Conservation (phyloP, 2,113 vertebrate species). For the Cyanocitta stelleri region DNA sequence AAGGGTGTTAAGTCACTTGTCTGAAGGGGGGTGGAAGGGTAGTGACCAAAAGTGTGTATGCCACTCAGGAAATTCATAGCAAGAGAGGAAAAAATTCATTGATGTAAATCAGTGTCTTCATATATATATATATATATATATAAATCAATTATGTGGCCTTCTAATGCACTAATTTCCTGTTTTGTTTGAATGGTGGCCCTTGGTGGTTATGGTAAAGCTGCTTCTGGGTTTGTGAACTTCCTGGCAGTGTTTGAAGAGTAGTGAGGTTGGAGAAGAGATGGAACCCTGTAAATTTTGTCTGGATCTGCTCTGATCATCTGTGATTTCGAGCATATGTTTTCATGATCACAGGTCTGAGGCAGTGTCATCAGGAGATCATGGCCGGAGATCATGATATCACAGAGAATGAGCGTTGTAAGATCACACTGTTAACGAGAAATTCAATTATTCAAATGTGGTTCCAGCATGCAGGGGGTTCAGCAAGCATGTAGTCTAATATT, state of each 20-base stretch:
- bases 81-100: background rate
- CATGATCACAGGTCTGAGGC: background rate
- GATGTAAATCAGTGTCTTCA: slow-evolving; percentile 14
- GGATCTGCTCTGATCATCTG: background rate
- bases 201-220: background rate
- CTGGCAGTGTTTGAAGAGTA: background rate
- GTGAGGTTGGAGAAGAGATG: background rate
- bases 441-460: background rate
- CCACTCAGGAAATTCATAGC: background rate
- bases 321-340: background rate
- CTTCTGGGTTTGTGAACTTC: background rate
- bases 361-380: background rate
- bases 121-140: background rate
- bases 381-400: background rate
- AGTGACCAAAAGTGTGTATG: background rate
- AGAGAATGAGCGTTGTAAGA: background rate
- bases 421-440: slow-evolving; percentile 6
- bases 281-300: background rate
- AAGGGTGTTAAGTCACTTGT: background rate
- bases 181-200: background rate
- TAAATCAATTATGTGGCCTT: slow-evolving; percentile 13
- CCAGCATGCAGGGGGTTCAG: background rate
- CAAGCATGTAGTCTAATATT: slow-evolving; percentile 32
- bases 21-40: background rate
- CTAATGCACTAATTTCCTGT: slow-evolving; percentile 32